Evolutionary conservation across 2,113 vertebrate species (phyloP).

Genomic region (Caranx melampygus): DNA sequence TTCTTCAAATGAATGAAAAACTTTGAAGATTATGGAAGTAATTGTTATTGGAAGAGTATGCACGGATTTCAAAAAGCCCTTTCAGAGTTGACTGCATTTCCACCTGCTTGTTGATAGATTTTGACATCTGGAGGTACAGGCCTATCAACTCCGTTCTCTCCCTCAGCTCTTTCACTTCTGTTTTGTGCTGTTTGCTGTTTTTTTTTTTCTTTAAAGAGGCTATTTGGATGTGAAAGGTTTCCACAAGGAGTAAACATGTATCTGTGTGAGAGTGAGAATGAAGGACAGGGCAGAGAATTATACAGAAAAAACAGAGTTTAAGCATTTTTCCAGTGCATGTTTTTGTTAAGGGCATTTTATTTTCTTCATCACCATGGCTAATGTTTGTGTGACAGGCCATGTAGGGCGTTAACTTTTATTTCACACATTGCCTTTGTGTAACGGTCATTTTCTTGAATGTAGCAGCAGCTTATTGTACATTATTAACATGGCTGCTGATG

Average conservation of each 20-base stretch:
- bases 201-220: constrained; percentile 13
- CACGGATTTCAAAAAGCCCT: constrained; percentile 30
- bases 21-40: constrained; percentile 47
- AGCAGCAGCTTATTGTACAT: constrained; percentile 73
- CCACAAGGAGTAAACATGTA: not conserved
- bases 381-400: constrained; percentile 29
- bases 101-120: constrained; percentile 54
- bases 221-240: constrained; percentile 53
- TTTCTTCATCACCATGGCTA: constrained; percentile 30
- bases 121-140: constrained; percentile 34
- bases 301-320: not conserved
- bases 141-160: not conserved
- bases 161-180: constrained; percentile 31
- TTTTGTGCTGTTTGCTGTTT: constrained; percentile 32
- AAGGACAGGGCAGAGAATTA: not conserved
- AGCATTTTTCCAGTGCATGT: not conserved
- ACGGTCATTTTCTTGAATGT: constrained; percentile 75
- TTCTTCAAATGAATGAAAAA: constrained; percentile 44
- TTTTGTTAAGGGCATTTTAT: constrained; percentile 14
- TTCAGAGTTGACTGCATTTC: constrained; percentile 22
- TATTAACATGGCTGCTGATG: constrained; percentile 79
- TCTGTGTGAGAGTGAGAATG: not conserved
- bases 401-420: constrained; percentile 58
- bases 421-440: constrained; percentile 64
- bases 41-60: constrained; percentile 36